phyloP scores from a whole-genome alignment of 2,113 vertebrate genomes.

The Cyanoderma ruficeps region DNA sequence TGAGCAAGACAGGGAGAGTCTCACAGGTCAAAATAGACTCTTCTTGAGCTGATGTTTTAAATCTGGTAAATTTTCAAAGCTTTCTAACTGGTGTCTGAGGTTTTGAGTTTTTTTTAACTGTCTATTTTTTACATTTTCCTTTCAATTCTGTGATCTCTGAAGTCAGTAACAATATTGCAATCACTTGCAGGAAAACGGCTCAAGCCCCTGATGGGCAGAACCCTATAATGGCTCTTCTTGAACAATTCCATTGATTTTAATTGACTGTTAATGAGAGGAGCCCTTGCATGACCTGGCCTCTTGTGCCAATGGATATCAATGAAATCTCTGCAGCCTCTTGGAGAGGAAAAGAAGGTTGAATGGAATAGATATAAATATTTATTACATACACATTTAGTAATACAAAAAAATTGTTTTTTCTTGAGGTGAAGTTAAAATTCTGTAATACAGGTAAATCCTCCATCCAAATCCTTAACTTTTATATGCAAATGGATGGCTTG shows the following conservation, averaged over 20 bases:
- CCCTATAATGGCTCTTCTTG: not conserved
- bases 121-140: not conserved
- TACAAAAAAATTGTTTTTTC: not conserved
- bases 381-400: not conserved
- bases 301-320: not conserved
- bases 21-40: not conserved
- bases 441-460: not conserved
- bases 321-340: not conserved
- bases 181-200: constrained; percentile 24
- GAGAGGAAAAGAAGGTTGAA: not conserved
- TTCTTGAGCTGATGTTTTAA: not conserved
- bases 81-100: not conserved
- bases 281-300: not conserved
- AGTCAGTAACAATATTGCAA: not conserved
- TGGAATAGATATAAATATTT: not conserved
- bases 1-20: not conserved
- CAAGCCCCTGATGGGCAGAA: not conserved
- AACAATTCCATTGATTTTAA: constrained; percentile 37
- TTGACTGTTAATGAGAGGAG: constrained; percentile 19
- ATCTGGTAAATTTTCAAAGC: not conserved
- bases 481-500: not conserved
- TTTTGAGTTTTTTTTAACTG: not conserved
- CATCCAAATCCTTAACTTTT: not conserved
- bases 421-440: not conserved
- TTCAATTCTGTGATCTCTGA: not conserved